Conservation (phyloP, 2,888 invertebrate species). For the Ormyrus nitidulus region DNA sequence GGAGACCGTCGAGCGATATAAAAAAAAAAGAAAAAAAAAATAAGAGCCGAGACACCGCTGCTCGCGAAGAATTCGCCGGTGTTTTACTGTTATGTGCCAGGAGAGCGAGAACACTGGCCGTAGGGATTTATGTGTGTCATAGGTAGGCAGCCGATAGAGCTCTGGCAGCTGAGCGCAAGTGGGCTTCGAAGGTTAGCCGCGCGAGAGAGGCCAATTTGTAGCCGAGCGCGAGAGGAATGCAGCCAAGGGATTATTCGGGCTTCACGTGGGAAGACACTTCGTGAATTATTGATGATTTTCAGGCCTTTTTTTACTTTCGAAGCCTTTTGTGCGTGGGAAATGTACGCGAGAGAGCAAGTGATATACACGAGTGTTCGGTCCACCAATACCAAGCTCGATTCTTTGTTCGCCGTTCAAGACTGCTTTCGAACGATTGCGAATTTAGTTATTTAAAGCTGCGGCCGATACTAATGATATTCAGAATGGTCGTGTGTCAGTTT, state of each 20-base stretch:
- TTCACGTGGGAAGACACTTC: slow-evolving; percentile 21
- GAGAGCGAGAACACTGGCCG: slow-evolving; percentile 4
- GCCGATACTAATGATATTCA: too few relatives aligned
- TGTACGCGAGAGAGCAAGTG: background rate
- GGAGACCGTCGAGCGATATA: too few relatives aligned
- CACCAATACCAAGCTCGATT: too few relatives aligned
- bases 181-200: background rate
- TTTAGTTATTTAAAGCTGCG: too few relatives aligned
- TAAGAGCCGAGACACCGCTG: background rate
- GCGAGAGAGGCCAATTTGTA: background rate
- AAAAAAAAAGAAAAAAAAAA: background rate
- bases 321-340: background rate
- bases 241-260: background rate
- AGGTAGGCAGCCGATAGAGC: background rate
- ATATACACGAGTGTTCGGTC: background rate
- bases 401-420: too few relatives aligned
- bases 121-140: slow-evolving; percentile 41
- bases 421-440: too few relatives aligned
- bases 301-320: background rate
- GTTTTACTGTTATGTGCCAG: slow-evolving; percentile 40
- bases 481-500: too few relatives aligned
- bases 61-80: slow-evolving; percentile 16
- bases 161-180: background rate
- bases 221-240: background rate
- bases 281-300: slow-evolving; percentile 29